Evolutionary conservation across 2,797 vertebrate species (phyloP).

Genomic region (Crocodylus rhombifer): DNA sequence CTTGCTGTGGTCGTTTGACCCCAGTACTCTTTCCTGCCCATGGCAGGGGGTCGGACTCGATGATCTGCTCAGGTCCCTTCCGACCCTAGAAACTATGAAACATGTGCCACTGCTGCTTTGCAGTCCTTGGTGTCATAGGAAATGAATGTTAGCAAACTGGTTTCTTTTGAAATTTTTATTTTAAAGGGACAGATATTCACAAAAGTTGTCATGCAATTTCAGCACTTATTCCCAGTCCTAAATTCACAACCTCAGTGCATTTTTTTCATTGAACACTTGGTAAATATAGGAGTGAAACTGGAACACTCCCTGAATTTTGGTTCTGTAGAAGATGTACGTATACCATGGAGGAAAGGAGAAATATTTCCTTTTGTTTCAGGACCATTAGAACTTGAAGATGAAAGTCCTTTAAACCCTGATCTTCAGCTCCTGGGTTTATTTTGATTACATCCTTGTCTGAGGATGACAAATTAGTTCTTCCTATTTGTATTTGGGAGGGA

Average conservation of each 20-base stretch:
- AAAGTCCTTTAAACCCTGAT: constrained; percentile 25
- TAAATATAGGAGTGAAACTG: constrained; percentile 23
- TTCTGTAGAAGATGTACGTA: neutral
- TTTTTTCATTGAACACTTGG: neutral
- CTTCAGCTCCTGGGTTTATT: constrained; percentile 24
- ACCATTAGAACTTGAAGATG: constrained; percentile 22
- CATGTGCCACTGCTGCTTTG: neutral
- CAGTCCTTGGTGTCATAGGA: neutral
- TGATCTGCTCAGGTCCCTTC: no score
- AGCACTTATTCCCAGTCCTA: neutral
- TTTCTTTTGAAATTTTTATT: neutral
- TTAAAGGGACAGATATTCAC: neutral
- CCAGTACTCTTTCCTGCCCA: no score
- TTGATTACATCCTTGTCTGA: neutral
- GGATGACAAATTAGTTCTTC: neutral
- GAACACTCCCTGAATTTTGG: neutral
- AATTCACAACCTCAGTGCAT: neutral
- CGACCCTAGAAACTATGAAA: no score
- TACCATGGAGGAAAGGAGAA: neutral
- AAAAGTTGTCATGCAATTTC: neutral
- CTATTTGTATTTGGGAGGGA: neutral
- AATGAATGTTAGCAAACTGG: neutral
- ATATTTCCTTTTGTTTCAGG: constrained; percentile 17
- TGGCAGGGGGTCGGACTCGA: no score
- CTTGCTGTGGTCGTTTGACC: no score